Percentiles rank a stretch among this genome's conserved stretches.
These are phyloP conservation scores for Ennomos fuscantarius DNA, from an alignment of 2,888 invertebrate genomes.

Conservation along the genomic window DNA sequence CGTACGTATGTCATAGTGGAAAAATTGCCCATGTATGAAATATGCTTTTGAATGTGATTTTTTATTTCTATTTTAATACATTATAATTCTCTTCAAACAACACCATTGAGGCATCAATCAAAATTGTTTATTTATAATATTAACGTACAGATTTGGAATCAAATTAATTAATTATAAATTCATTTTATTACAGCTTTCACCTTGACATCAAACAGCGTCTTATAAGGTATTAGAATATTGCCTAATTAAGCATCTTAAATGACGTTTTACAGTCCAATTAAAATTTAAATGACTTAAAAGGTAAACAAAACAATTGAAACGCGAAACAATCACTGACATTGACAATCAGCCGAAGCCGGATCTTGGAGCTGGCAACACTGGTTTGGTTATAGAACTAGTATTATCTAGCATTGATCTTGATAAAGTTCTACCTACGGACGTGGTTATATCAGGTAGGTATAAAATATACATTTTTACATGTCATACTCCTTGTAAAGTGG, in stretches of 20 bases:
- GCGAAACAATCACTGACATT: constrained; percentile 61
- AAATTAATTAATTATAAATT: constrained; percentile 29
- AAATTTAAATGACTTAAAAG: constrained; percentile 22
- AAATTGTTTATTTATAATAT: constrained; percentile 13
- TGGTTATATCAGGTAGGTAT: constrained; percentile 9
- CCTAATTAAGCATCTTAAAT: constrained; percentile 21
- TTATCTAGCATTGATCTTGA: constrained; percentile 22
- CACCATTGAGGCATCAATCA: constrained; percentile 18
- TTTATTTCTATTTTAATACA: not conserved
- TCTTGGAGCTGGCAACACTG: constrained; percentile 46
- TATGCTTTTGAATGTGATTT: too few relatives aligned
- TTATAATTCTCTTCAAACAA: constrained; percentile 8
- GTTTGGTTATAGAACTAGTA: constrained; percentile 22
- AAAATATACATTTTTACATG: not conserved
- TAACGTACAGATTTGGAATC: constrained; percentile 11
- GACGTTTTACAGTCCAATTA: constrained; percentile 30
- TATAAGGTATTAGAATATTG: constrained; percentile 28
- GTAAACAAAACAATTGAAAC: constrained; percentile 36
- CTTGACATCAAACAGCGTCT: constrained; percentile 29
- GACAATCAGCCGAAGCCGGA: constrained; percentile 73
- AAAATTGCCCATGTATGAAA: too few relatives aligned
- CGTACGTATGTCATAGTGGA: too few relatives aligned
- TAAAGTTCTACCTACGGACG: constrained; percentile 6
- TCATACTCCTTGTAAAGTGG: too few relatives aligned
- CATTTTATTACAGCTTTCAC: constrained; percentile 30